phyloP scores from a whole-genome alignment of 2,888 invertebrate species.

The Neoascia interrupta region DNA sequence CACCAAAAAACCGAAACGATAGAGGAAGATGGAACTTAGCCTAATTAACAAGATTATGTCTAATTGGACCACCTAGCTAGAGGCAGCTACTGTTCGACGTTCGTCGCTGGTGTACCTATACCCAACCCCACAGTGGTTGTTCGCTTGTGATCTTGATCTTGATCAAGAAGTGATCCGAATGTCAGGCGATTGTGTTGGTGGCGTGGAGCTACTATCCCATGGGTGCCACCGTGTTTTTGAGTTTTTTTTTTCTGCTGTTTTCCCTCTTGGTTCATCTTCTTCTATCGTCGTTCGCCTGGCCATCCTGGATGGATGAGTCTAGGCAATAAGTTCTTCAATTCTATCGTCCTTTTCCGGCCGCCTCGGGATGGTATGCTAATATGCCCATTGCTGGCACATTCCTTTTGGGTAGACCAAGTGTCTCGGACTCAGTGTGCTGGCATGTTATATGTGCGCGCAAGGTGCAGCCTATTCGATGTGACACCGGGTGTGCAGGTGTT shows the following conservation, averaged over 20 bases:
- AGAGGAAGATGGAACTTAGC: slow-evolving; percentile 69
- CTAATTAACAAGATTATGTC: slow-evolving; percentile 79
- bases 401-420: slow-evolving; percentile 55
- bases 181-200: slow-evolving; percentile 69
- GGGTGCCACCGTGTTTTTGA: slow-evolving; percentile 51
- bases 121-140: slow-evolving; percentile 5
- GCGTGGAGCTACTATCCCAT: slow-evolving; percentile 53
- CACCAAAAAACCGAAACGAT: slow-evolving; percentile 9
- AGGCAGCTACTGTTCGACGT: slow-evolving; percentile 65
- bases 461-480: slow-evolving; percentile 60
- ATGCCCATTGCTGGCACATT: slow-evolving; percentile 51
- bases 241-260: slow-evolving; percentile 21
- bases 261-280: slow-evolving; percentile 3
- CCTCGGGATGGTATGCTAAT: slow-evolving; percentile 49
- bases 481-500: slow-evolving; percentile 60
- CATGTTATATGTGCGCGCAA: slow-evolving; percentile 33
- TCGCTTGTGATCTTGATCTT: slow-evolving; percentile 66
- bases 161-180: slow-evolving; percentile 68
- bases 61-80: slow-evolving; percentile 78
- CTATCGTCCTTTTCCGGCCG: slow-evolving; percentile 21
- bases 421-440: slow-evolving; percentile 20
- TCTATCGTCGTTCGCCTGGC: slow-evolving; percentile 34
- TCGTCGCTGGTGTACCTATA: slow-evolving; percentile 21
- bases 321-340: slow-evolving; percentile 44
- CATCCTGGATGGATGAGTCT: no score